Evolutionary conservation across 2,888 invertebrate species (phyloP).

Genomic region (Agonopterix heracliana): DNA sequence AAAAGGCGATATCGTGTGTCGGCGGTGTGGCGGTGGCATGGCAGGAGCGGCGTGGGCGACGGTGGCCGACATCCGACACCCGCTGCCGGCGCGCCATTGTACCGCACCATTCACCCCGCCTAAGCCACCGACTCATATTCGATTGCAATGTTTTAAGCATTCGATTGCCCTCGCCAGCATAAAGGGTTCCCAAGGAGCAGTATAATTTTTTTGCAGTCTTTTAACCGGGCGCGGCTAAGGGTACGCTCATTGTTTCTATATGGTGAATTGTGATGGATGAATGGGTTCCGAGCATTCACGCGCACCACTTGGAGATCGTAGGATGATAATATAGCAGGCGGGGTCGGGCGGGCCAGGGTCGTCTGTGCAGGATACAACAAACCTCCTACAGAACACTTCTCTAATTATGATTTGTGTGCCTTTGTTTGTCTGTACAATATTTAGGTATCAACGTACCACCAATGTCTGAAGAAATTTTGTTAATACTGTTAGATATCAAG

Average conservation of each 20-base stretch:
- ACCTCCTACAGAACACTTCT: constrained; percentile 47
- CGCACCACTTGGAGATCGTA: constrained; percentile 59
- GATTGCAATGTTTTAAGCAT: constrained; percentile 73
- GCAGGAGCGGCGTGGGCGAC: constrained; percentile 32
- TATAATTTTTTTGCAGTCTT: constrained; percentile 57
- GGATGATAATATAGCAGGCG: constrained; percentile 64
- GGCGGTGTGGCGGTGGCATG: constrained; percentile 34
- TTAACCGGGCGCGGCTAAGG: constrained; percentile 61
- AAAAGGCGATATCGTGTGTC: constrained; percentile 73
- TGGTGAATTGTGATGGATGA: constrained; percentile 65
- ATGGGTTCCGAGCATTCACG: constrained; percentile 61
- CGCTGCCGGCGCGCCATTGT: constrained; percentile 33
- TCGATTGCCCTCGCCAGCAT: constrained; percentile 70
- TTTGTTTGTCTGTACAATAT: no score
- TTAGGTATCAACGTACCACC: no score
- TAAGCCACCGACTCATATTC: constrained; percentile 51
- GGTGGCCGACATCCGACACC: constrained; percentile 51
- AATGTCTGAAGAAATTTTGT: no score
- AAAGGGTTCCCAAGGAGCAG: constrained; percentile 70
- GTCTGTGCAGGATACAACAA: constrained; percentile 53
- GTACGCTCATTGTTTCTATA: constrained; percentile 67
- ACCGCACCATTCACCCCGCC: constrained; percentile 45
- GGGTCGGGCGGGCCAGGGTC: constrained; percentile 53
- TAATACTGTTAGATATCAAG: no score
- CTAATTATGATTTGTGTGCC: no score